Evolutionary conservation across 1,140 invertebrate genomes (phyloP).

Genomic region (Drosophila hydei): DNA sequence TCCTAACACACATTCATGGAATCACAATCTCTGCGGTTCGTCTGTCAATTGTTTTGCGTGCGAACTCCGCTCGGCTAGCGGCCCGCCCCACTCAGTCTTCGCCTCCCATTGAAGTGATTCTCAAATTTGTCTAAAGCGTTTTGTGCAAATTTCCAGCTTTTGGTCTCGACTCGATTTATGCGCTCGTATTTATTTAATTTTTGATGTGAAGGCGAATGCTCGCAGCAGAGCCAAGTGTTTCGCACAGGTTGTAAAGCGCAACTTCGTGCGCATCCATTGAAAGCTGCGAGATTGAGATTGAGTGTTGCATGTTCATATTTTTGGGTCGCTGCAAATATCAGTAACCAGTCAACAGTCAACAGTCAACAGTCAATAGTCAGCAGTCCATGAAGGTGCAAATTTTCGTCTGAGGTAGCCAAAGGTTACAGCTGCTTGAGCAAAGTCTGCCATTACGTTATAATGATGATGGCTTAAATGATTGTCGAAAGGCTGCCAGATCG

Average conservation of each 20-base stretch:
- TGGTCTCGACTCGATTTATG: constrained; percentile 59
- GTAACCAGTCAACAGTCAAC: not conserved
- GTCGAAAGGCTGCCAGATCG: too few species aligned
- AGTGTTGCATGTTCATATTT: constrained; percentile 40
- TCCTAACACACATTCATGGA: constrained; percentile 17
- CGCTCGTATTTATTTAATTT: constrained; percentile 73
- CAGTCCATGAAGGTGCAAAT: too few species aligned
- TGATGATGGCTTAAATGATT: too few species aligned
- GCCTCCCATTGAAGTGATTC: constrained; percentile 58
- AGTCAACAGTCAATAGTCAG: too few species aligned
- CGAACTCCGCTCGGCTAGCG: constrained; percentile 54
- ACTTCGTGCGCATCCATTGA: constrained; percentile 30
- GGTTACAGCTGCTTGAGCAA: constrained; percentile 17
- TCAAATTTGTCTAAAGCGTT: constrained; percentile 79
- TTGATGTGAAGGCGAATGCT: constrained; percentile 44
- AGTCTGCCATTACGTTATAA: not conserved
- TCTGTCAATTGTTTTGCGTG: constrained; percentile 78
- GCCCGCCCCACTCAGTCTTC: too few species aligned
- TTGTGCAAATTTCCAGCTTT: constrained; percentile 64
- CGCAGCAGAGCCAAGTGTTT: not conserved
- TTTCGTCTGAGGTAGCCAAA: constrained; percentile 1
- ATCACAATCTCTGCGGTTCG: constrained; percentile 62
- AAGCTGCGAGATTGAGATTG: constrained; percentile 29
- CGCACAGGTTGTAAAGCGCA: constrained; percentile 24
- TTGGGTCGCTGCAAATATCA: constrained; percentile 23